phyloP scores from a whole-genome alignment of 2,113 vertebrate species.

The Podocnemis expansa region DNA sequence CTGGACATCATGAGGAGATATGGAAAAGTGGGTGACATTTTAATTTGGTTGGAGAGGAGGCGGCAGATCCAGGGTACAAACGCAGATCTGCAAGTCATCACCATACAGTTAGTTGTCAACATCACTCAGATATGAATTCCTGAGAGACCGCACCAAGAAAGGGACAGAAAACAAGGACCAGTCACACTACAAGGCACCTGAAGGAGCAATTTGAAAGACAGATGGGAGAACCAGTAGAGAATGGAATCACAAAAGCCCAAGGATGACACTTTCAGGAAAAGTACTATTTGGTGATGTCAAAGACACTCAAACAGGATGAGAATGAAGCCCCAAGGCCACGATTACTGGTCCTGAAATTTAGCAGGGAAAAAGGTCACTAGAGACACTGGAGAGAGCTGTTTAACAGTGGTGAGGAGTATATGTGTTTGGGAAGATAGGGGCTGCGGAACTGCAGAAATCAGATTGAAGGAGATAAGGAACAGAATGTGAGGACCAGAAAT shows the following conservation, averaged over 20 bases:
- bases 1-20: neutral
- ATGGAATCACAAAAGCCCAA: neutral
- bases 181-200: neutral
- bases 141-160: neutral
- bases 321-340: neutral
- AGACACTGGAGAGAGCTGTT: neutral
- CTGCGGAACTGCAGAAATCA: neutral
- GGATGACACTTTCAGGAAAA: neutral
- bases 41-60: neutral
- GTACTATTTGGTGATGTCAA: neutral
- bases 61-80: neutral
- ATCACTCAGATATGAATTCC: neutral
- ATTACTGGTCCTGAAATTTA: neutral
- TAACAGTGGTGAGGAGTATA: neutral
- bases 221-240: neutral
- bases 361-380: neutral
- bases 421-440: neutral
- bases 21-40: neutral
- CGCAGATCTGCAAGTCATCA: neutral
- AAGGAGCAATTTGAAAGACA: neutral
- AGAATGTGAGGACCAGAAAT: neutral
- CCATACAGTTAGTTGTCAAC: neutral
- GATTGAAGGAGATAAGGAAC: neutral
- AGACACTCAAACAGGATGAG: accelerated
- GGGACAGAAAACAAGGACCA: neutral